Percentiles rank a stretch among this genome's conserved stretches.
Conservation (phyloP, 2,888 invertebrate genomes). For the Pyrrhia umbra region DNA sequence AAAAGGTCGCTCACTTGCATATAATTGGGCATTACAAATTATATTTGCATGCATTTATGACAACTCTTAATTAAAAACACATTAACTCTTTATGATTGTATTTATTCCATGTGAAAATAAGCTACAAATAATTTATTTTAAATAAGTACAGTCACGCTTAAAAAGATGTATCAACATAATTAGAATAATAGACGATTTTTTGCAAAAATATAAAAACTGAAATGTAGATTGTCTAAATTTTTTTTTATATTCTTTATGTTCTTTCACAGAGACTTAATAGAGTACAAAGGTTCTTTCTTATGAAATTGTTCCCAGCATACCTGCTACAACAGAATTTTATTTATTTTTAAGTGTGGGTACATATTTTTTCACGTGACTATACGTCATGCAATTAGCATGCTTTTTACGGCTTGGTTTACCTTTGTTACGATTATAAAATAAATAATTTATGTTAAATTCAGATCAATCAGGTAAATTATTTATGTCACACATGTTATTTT, state of each 20-base stretch:
- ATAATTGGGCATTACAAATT: background rate
- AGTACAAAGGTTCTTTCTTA: background rate
- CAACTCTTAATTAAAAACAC: background rate
- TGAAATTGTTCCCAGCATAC: background rate
- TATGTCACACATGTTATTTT: no score
- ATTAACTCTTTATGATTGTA: background rate
- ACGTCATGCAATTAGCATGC: background rate
- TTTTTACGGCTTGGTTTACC: no score
- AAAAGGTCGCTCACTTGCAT: slow-evolving; percentile 12
- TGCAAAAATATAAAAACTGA: no score
- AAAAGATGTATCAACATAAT: background rate
- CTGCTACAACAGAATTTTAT: background rate
- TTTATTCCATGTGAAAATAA: no score
- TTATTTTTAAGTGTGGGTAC: background rate
- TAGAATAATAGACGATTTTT: no score
- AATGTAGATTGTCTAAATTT: no score
- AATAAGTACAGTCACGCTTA: background rate
- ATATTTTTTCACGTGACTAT: background rate
- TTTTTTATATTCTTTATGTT: background rate
- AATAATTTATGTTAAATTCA: no score
- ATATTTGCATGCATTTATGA: background rate
- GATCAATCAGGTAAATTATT: no score
- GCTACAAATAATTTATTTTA: no score
- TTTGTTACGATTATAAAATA: no score
- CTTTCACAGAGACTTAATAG: background rate